Conservation (phyloP, 1,140 invertebrate genomes). For the Ceratosolen fusciceps region DNA sequence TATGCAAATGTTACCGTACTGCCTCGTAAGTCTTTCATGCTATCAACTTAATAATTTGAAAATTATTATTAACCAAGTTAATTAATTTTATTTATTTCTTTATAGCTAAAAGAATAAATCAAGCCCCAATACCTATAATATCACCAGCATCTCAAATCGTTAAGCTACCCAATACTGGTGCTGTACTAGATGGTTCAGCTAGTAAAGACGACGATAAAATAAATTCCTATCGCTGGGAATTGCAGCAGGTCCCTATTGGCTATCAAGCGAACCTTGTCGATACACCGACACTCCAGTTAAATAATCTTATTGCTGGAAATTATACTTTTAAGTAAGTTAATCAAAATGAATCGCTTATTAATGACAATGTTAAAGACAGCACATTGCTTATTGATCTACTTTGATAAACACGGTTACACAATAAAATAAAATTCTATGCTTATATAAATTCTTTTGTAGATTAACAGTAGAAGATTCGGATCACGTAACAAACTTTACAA, state of each 20-base stretch:
- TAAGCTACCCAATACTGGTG: conserved; percentile 89
- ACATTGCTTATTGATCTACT: too few relatives aligned
- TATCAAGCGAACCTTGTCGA: conserved; percentile 85
- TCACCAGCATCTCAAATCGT: conserved; percentile 87
- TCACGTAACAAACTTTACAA: conserved; percentile 87
- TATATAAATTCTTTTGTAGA: conserved; percentile 63
- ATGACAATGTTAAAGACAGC: too few relatives aligned
- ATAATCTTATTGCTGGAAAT: conserved; percentile 89
- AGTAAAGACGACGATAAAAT: conserved; percentile 88
- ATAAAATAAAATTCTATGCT: too few relatives aligned
- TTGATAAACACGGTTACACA: too few relatives aligned
- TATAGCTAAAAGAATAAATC: conserved; percentile 86
- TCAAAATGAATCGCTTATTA: too few relatives aligned
- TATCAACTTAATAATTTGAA: not conserved
- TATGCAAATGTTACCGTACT: conserved; percentile 93
- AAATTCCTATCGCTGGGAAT: conserved; percentile 91
- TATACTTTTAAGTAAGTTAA: conserved; percentile 86
- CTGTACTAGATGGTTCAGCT: conserved; percentile 88
- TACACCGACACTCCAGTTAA: conserved; percentile 86
- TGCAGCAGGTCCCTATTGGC: conserved; percentile 87
- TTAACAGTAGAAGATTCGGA: conserved; percentile 94
- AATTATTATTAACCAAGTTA: not conserved
- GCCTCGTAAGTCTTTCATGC: conserved; percentile 74
- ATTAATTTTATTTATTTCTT: conserved; percentile 48
- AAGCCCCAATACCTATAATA: conserved; percentile 88